Evolutionary conservation across 1,140 invertebrate genomes (phyloP), one percentile per base, ranked within the genome.

Genomic region (Psilanteris sp.): DNA sequence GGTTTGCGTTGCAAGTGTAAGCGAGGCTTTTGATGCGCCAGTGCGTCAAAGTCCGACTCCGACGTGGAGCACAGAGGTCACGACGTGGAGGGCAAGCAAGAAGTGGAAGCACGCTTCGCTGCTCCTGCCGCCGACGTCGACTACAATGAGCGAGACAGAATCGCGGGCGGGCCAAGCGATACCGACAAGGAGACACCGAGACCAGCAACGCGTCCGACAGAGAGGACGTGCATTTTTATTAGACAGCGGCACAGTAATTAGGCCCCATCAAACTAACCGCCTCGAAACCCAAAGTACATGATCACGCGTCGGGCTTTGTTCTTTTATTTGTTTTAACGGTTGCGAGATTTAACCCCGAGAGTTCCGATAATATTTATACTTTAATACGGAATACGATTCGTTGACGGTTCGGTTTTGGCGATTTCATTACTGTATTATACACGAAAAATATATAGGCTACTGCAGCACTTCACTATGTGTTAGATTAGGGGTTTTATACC

Each of bases 21-120:
- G 66, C 14, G 36, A 50, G 18, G 72, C n/a, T n/a, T 75, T 62
- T 68, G 61, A 70, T 55, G 67, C 55, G 74, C 59, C 54, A 62
- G 67, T 77, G 67, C 43, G 59, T 72, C 54, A 34, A 36, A 57
- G 74, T 67, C 54, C 32, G 67, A 66, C 54, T 43, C 22, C 57
- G 43, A 27, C 43, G 50, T 16, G 50, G 68, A 70, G 82, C 66
- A 81, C 82, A 83, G 83, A 85, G 83, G 84, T 85, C 85, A 85
- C 75, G 80, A 78, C 66, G 74, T 73, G 79, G 83, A 84, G 81
- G 83, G 81, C 84, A 84, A 76, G 77, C 77, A 74, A 80, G 78
- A 85, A 84, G 83, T 86, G 87, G 87, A 88, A 88, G 83, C 79
- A 88, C 87, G 87, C 85, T 88, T 84, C 79, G 87, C 61, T 88